Percentiles rank a stretch among this genome's conserved stretches.
phyloP scores from a whole-genome alignment of 2,888 invertebrate genomes.

The Spicauda simplicius region DNA sequence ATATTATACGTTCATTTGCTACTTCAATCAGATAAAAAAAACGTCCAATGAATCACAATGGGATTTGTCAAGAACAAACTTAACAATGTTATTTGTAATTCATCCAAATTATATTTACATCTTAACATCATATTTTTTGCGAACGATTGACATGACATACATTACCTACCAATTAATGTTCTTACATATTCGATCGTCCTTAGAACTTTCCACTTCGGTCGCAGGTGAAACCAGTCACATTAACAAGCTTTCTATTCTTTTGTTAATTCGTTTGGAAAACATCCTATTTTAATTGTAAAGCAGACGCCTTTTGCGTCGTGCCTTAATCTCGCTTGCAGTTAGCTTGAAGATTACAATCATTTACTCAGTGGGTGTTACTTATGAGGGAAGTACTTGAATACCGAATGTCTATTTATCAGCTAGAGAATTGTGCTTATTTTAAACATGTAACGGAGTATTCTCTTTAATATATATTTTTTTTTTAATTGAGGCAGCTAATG shows the following conservation, averaged over 20 bases:
- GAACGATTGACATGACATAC: not conserved
- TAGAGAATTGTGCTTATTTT: not conserved
- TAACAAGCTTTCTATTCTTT: conserved; percentile 66
- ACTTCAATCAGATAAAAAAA: no score
- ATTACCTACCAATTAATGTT: not conserved
- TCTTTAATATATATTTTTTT: no score
- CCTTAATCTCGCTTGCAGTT: not conserved
- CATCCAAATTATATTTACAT: not conserved
- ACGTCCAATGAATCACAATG: no score
- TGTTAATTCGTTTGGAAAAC: conserved; percentile 71
- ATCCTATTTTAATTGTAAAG: conserved; percentile 67
- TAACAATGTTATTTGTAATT: no score
- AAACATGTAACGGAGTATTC: not conserved
- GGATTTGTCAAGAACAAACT: no score
- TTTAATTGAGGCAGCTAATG: no score
- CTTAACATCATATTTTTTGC: not conserved
- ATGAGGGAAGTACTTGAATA: not conserved
- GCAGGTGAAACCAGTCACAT: conserved; percentile 51
- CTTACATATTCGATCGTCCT: conserved; percentile 41
- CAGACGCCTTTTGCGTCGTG: conserved; percentile 39
- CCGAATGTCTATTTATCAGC: not conserved
- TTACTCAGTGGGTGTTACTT: not conserved
- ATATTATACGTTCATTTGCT: no score
- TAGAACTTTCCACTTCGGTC: conserved; percentile 44
- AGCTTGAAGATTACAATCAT: conserved; percentile 7